Evolutionary conservation across 2,797 vertebrate species (phyloP), one percentile per base, ranked within the genome.

Genomic region (Gymnothorax reevesii): DNA sequence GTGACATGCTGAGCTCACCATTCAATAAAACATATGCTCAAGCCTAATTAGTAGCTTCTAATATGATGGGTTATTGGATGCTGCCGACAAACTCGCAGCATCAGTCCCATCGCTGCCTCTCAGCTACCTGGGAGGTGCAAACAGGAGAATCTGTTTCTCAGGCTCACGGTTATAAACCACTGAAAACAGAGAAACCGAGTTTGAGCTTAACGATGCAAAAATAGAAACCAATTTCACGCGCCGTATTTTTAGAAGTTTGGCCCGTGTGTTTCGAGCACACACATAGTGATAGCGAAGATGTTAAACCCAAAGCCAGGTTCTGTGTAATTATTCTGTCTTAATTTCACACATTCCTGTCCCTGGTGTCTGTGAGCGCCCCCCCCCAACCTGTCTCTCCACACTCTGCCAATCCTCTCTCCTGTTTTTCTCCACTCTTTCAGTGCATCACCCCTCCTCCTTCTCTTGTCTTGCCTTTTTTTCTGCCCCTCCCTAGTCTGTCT

Each of bases 291-390:
- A 90, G 62, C 85, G 75, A 69, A n/a, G 73, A 57, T 85, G 90
- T 94, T 87, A 89, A 88, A 87, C 89, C 92, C 93, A 52, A 89
- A 90, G 86, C 89, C 86, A 82, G 89, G 89, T 93, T 85, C 64
- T 69, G 22, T 9, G 22, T 10, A n/a, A n/a, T 90, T 91, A 92
- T 79, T 88, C 89, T 86, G 84, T 89, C 87, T 90, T 90, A 89
- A 92, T 93, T 94, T 93, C 94, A 90, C 94, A 91, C 93, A 92
- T 94, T 92, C 86, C 91, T 92, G 94, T 95, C 91, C 94, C 93
- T 94, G 83, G 25, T 91, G 91, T 69, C 88, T 93, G 92, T 89
- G 91, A 93, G 82, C 86, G 64, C 80, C 57, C 85, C 64, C 64
- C 22, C 7, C n/a, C n/a, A n/a, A n/a, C n/a, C n/a, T n/a, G 22